Evolutionary conservation across 2,797 vertebrate genomes (phyloP).

Genomic region (Gymnothorax reevesii): DNA sequence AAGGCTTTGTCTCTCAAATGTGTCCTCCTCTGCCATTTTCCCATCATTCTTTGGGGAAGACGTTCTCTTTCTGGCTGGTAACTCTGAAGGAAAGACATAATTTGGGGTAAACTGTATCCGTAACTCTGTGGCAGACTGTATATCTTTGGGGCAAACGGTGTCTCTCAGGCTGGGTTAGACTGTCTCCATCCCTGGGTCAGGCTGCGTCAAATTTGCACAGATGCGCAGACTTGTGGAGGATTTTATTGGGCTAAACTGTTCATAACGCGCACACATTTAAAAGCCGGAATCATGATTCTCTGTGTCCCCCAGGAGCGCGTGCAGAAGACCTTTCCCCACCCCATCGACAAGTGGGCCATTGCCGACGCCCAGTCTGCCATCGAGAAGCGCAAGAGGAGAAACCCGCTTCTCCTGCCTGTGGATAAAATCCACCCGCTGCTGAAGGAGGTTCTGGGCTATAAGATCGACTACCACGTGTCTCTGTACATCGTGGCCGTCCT

Average conservation of each 20-base stretch:
- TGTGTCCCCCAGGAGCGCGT: conserved; percentile 83
- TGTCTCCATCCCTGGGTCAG: too few species aligned
- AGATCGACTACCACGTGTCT: conserved; percentile 94
- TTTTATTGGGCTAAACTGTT: too few species aligned
- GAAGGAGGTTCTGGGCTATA: conserved; percentile 97
- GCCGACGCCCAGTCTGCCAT: conserved; percentile 93
- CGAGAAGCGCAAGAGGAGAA: conserved; percentile 92
- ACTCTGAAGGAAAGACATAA: too few species aligned
- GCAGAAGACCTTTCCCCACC: conserved; percentile 97
- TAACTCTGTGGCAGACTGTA: too few species aligned
- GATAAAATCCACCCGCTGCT: conserved; percentile 97
- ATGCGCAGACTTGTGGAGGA: too few species aligned
- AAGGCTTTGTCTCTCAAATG: background rate
- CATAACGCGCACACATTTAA: background rate
- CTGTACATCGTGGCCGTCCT: conserved; percentile 96
- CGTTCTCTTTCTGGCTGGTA: too few species aligned
- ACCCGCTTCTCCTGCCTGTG: conserved; percentile 91
- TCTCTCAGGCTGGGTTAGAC: too few species aligned
- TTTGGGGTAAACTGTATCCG: too few species aligned
- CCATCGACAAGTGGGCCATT: conserved; percentile 98
- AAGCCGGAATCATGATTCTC: background rate
- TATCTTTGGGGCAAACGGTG: too few species aligned
- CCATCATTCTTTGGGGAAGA: background rate
- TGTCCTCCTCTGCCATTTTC: background rate
- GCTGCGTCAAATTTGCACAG: too few species aligned